These are phyloP conservation scores for Alethe diademata DNA, from an alignment of 2,113 vertebrate genomes.

Conservation along the genomic window DNA sequence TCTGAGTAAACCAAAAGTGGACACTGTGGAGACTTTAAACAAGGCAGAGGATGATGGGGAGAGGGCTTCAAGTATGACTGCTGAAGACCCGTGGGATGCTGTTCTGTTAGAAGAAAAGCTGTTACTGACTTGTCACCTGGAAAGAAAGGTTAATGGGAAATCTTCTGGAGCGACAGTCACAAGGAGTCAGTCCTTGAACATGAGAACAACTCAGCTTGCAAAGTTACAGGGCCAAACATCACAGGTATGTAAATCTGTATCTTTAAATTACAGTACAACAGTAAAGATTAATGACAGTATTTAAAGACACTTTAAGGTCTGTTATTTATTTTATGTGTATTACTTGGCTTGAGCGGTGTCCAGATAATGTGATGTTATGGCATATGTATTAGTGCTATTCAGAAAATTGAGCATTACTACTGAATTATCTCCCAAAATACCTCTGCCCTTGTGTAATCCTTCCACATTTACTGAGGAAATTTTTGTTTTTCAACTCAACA, in stretches of 20 bases:
- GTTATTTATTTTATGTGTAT: background rate
- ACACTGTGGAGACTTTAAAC: constrained; percentile 71
- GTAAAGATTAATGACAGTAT: background rate
- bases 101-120: constrained; percentile 88
- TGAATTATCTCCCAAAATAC: background rate
- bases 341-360: background rate
- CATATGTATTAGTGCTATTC: background rate
- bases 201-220: constrained; percentile 73
- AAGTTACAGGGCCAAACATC: constrained; percentile 75
- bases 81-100: constrained; percentile 95
- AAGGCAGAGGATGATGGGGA: constrained; percentile 29
- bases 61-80: constrained; percentile 41
- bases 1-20: constrained; percentile 86
- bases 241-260: constrained; percentile 76
- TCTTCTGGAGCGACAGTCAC: constrained; percentile 82
- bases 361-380: background rate
- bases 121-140: constrained; percentile 59
- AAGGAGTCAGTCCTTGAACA: constrained; percentile 89
- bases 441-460: background rate
- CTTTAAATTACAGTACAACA: background rate
- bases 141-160: constrained; percentile 78
- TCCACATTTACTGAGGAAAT: background rate
- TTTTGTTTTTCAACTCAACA: background rate
- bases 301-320: background rate
- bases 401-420: background rate